A percentile compares a stretch with the other conserved stretches of the same genome.
Evolutionary conservation across 2,113 vertebrate species (phyloP).

Genomic region (Sinocyclocheilus grahami): DNA sequence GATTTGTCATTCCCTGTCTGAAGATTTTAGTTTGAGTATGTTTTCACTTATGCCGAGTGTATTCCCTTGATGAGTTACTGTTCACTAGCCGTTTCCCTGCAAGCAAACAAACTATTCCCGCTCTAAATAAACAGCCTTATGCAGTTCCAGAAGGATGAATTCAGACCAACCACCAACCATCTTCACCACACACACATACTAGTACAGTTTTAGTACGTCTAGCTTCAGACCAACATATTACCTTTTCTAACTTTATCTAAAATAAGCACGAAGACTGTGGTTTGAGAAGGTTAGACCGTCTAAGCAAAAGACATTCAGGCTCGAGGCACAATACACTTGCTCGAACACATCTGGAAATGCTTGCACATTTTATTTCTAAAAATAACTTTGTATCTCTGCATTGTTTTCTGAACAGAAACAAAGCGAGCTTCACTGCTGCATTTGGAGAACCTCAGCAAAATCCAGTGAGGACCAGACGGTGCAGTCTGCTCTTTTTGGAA

Average conservation of each 20-base stretch:
- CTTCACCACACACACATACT: neutral
- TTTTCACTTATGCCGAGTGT: slow-evolving; percentile 18
- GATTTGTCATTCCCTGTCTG: neutral
- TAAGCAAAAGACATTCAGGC: slow-evolving; percentile 9
- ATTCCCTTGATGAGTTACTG: slow-evolving; percentile 16
- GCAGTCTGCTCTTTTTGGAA: slow-evolving; percentile 3
- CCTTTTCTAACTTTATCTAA: neutral
- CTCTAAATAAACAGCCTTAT: slow-evolving; percentile 4
- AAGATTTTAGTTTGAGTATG: neutral
- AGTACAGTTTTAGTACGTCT: neutral
- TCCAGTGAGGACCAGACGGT: neutral
- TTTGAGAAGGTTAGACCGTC: neutral
- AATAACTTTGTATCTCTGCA: slow-evolving; percentile 12
- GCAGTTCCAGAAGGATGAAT: slow-evolving; percentile 22
- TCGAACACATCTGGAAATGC: slow-evolving; percentile 5
- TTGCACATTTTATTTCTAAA: slow-evolving; percentile 28
- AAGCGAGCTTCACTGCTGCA: neutral
- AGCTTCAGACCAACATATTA: slow-evolving; percentile 5
- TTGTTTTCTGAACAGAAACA: slow-evolving; percentile 21
- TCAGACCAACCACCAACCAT: slow-evolving; percentile 14
- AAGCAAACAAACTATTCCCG: neutral
- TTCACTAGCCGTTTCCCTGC: slow-evolving; percentile 2
- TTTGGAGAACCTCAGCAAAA: slow-evolving; percentile 17
- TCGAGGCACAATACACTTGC: neutral
- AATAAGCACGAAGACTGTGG: neutral